A percentile compares a stretch with the other conserved stretches of the same genome.
phyloP scores from a whole-genome alignment of 2,797 vertebrate species.

The Ataeniobius toweri region DNA sequence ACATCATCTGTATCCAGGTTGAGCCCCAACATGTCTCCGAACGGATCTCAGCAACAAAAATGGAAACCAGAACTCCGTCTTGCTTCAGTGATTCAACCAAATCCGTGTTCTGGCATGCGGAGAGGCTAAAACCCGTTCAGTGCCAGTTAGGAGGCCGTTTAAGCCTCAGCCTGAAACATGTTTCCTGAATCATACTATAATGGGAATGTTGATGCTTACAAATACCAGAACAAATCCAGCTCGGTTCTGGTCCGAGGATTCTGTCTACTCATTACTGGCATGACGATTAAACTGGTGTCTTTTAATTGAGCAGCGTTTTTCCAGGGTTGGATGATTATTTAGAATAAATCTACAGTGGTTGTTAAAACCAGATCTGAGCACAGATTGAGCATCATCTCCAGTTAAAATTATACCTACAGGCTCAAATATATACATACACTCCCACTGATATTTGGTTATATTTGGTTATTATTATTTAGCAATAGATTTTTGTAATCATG shows the following conservation, averaged over 20 bases:
- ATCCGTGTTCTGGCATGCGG: conserved; percentile 50
- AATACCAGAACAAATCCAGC: conserved; percentile 1
- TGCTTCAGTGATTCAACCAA: conserved; percentile 41
- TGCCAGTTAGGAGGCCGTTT: conserved; percentile 55
- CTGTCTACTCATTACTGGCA: no score
- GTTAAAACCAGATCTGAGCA: no score
- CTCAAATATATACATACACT: neutral
- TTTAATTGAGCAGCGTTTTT: neutral
- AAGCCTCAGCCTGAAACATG: conserved; percentile 19
- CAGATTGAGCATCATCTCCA: no score
- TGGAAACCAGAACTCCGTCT: conserved; percentile 44
- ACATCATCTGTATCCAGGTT: conserved; percentile 57
- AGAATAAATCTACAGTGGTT: no score
- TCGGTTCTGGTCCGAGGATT: neutral
- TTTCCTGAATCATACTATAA: conserved; percentile 21
- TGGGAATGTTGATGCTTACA: conserved; percentile 8
- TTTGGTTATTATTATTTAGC: no score
- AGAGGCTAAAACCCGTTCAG: conserved; percentile 49
- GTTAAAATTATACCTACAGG: neutral
- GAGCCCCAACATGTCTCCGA: conserved; percentile 54
- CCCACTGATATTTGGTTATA: neutral
- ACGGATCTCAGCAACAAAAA: conserved; percentile 47
- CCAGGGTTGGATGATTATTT: neutral
- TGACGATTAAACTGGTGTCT: no score
- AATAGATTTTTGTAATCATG: no score